Base-by-base conservation (phyloP, 2,888 invertebrate species). In the Erebia epiphron region DNA sequence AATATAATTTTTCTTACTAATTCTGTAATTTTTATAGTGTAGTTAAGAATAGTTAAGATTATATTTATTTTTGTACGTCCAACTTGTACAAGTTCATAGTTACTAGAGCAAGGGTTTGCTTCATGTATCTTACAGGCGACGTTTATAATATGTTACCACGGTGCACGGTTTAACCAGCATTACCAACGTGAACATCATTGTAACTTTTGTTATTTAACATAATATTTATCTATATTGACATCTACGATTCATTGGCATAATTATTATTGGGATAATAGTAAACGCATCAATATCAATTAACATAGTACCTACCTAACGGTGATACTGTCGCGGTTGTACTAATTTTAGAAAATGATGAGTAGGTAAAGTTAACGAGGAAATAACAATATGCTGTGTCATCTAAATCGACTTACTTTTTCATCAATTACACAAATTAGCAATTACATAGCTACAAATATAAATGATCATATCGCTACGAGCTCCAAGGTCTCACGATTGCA, bases 401-500 rank as follows among this genome's bases (percentile, higher is more conserved):
- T 35, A 35, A 41, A 41, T 43, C 10, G 14, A 16, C 10, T 35
- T 35, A 60, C 58, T 35, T 41, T 58, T 60, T n/a, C 41, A 60
- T 16, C n/a, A 16, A 41, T 60, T 41, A 16, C 41, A n/a, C 10
- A n/a, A 50, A 50, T 50, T 54, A 54, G 16, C 18, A 54, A 14
- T 16, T 54, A 41, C 41, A n/a, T 41, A 41, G 41, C n/a, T 14
- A 9, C 14, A 49, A 11, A 49, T 14, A 13, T 14, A 49, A 60
- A 60, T 43, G 60, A 46, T 61, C 43, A 18, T 7, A 18, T 2
- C 18, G n/a, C 16, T 14, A 14, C 46, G 21, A 62, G 13, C 3
- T 62, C 46, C 62, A 62, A 49, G 62, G 62, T 62, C 49, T 18
- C 2, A 62, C 18, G 21, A 46, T 46, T 7, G 13, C 21, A 18